These are phyloP conservation scores for Drosophila affinis DNA, from an alignment of 2,888 invertebrate genomes.

Conservation along the genomic window DNA sequence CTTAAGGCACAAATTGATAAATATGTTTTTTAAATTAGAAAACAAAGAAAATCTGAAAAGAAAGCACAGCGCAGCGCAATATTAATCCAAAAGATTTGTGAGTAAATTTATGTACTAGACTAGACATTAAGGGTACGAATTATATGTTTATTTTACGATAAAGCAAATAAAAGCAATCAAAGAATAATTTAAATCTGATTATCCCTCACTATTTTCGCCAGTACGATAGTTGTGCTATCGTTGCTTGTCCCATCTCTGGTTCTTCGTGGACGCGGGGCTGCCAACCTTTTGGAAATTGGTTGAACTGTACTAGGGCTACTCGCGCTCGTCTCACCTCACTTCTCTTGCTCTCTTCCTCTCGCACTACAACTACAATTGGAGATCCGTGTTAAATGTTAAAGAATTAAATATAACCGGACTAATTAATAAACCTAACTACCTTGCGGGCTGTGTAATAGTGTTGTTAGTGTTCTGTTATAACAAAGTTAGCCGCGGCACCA, in stretches of 20 bases:
- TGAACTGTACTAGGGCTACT: too few relatives aligned
- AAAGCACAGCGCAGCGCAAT: slow-evolving; percentile 62
- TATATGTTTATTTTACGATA: slow-evolving; percentile 76
- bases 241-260: too few relatives aligned
- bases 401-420: slow-evolving; percentile 19
- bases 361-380: slow-evolving; percentile 5
- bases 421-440: slow-evolving; percentile 13
- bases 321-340: too few relatives aligned
- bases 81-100: slow-evolving; percentile 72
- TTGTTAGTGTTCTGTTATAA: slow-evolving; percentile 11
- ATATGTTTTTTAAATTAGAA: slow-evolving; percentile 38
- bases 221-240: too few relatives aligned
- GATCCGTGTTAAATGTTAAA: too few relatives aligned
- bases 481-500: slow-evolving; percentile 9
- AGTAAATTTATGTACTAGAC: slow-evolving; percentile 69
- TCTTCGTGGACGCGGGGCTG: too few relatives aligned
- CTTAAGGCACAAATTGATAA: slow-evolving; percentile 35
- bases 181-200: slow-evolving; percentile 17
- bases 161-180: slow-evolving; percentile 69
- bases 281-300: too few relatives aligned
- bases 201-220: too few relatives aligned
- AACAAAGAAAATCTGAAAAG: slow-evolving; percentile 26
- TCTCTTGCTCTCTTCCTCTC: too few relatives aligned
- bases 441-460: slow-evolving; percentile 23
- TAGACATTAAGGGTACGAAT: slow-evolving; percentile 67